A percentile compares a stretch with the other conserved stretches of the same genome.
These are phyloP conservation scores for Erebia aethiops DNA, from an alignment of 2,888 invertebrate species.

Conservation along the genomic window DNA sequence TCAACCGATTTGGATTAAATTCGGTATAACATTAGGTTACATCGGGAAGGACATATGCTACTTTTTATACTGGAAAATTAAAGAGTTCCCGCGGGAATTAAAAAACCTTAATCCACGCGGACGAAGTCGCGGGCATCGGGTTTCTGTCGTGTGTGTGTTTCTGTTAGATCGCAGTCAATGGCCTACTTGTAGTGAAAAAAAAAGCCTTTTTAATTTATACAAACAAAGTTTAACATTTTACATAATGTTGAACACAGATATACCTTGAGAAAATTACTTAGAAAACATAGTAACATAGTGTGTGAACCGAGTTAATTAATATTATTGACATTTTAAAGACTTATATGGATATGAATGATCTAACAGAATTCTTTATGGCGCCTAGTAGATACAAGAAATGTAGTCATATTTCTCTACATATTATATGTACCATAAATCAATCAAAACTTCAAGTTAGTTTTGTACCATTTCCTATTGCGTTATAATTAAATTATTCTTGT, in stretches of 20 bases:
- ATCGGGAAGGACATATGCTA: too few relatives aligned
- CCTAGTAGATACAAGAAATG: constrained; percentile 5
- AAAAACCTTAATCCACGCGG: too few relatives aligned
- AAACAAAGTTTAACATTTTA: not conserved
- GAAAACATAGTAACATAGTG: constrained; percentile 6
- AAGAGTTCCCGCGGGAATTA: too few relatives aligned
- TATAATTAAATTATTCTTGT: not conserved
- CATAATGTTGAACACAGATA: constrained; percentile 1
- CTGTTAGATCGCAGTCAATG: too few relatives aligned
- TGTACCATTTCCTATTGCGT: not conserved
- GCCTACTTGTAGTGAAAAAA: too few relatives aligned
- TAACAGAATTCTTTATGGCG: constrained; percentile 16
- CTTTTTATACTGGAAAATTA: too few relatives aligned
- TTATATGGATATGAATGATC: constrained; percentile 22
- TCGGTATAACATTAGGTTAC: too few relatives aligned
- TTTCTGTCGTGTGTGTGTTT: too few relatives aligned
- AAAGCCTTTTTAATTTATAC: too few relatives aligned
- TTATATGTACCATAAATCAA: not conserved
- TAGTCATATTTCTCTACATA: constrained; percentile 14
- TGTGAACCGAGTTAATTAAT: constrained; percentile 20
- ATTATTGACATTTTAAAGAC: constrained; percentile 16
- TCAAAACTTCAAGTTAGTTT: not conserved
- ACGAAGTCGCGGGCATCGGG: too few relatives aligned
- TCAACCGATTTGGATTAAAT: too few relatives aligned
- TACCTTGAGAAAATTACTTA: constrained; percentile 3